Conservation (phyloP, 2,888 invertebrate species). For the Bibio marci region DNA sequence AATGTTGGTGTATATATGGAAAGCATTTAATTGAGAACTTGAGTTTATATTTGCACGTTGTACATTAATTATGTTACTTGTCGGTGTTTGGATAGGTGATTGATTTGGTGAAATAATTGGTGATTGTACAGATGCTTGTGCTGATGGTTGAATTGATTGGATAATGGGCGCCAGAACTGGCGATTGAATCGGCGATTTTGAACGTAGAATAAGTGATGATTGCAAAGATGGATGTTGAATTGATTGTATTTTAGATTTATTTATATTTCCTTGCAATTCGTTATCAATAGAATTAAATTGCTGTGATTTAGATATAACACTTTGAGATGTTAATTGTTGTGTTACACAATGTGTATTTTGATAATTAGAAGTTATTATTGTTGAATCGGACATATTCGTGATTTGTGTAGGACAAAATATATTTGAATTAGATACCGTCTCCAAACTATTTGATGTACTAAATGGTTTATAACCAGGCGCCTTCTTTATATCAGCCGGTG, state of each 20-base stretch:
- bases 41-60: slow-evolving; percentile 18
- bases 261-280: not conserved
- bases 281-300: not conserved
- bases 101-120: too few relatives aligned
- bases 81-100: slow-evolving; percentile 18
- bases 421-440: slow-evolving; percentile 31
- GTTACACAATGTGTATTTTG: slow-evolving; percentile 2
- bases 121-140: too few relatives aligned
- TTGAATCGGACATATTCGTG: slow-evolving; percentile 15
- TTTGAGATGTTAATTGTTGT: slow-evolving; percentile 11
- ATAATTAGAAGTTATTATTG: not conserved
- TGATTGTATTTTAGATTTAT: slow-evolving; percentile 10
- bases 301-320: not conserved
- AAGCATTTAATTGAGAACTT: too few relatives aligned
- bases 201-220: too few relatives aligned
- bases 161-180: too few relatives aligned
- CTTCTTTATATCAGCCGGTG: slow-evolving; percentile 68
- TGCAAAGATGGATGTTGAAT: too few relatives aligned
- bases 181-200: too few relatives aligned
- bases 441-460: slow-evolving; percentile 29
- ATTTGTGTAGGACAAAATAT: not conserved
- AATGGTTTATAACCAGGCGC: slow-evolving; percentile 75
- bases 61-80: slow-evolving; percentile 11
- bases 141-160: too few relatives aligned
- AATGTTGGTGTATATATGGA: too few relatives aligned